phyloP scores from a whole-genome alignment of 2,797 vertebrate genomes.

The Sebastes umbrosus region DNA sequence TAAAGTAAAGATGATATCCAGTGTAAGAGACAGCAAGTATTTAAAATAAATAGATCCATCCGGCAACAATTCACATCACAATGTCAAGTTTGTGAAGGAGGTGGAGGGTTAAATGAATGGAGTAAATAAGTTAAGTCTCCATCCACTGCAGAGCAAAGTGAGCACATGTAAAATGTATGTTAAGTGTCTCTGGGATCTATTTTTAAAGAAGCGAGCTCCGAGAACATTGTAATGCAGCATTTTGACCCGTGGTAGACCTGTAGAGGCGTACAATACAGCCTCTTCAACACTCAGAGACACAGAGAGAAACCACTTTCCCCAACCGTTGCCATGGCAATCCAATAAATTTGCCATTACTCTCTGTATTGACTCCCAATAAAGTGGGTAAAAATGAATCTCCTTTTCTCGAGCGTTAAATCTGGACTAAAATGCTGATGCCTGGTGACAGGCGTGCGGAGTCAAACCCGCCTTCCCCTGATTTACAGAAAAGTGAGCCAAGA shows the following conservation, averaged over 20 bases:
- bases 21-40: not conserved
- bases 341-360: slow-evolving; percentile 64
- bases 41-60: not conserved
- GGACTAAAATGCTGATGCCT: slow-evolving; percentile 72
- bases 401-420: slow-evolving; percentile 70
- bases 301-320: slow-evolving; percentile 59
- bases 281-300: slow-evolving; percentile 49
- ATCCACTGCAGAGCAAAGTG: slow-evolving; percentile 21
- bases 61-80: not conserved
- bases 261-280: slow-evolving; percentile 54
- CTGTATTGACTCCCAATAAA: slow-evolving; percentile 74
- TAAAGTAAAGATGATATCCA: not conserved
- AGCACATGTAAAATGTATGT: slow-evolving; percentile 61
- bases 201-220: slow-evolving; percentile 34
- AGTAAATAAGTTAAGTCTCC: slow-evolving; percentile 35
- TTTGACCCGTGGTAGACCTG: slow-evolving; percentile 53
- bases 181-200: slow-evolving; percentile 50
- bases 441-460: slow-evolving; percentile 71
- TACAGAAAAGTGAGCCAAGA: slow-evolving; percentile 66
- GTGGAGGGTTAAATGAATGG: slow-evolving; percentile 17
- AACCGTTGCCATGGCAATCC: slow-evolving; percentile 79
- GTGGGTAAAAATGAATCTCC: slow-evolving; percentile 69
- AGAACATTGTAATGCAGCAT: slow-evolving; percentile 31
- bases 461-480: slow-evolving; percentile 60
- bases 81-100: not conserved